A percentile compares a stretch with the other conserved stretches of the same genome.
Evolutionary conservation across 2,888 invertebrate genomes (phyloP).

Genomic region (Morpho achilles): DNA sequence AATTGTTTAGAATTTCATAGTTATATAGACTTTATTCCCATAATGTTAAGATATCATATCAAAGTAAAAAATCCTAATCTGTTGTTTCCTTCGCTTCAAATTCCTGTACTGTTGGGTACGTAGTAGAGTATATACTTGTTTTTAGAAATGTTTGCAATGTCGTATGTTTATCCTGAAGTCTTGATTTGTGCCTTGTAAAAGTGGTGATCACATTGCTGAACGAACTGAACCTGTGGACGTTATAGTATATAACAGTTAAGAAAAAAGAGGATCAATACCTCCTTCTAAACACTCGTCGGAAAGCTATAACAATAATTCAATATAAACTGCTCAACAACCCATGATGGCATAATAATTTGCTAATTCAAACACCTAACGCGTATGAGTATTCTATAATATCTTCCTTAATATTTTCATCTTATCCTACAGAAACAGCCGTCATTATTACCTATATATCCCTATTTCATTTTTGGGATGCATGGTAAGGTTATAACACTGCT

Average conservation of each 20-base stretch:
- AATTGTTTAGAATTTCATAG: conserved; percentile 20
- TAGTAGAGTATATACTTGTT: conserved; percentile 34
- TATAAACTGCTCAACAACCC: too few species aligned
- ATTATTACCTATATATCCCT: too few species aligned
- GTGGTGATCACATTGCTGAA: conserved; percentile 49
- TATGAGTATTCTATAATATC: too few species aligned
- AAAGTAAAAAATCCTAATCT: conserved; percentile 35
- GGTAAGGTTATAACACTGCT: too few species aligned
- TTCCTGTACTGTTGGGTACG: conserved; percentile 33
- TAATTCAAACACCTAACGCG: too few species aligned
- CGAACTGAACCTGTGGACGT: conserved; percentile 2
- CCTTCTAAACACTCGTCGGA: too few species aligned
- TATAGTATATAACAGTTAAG: not conserved
- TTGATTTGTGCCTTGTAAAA: conserved; percentile 71
- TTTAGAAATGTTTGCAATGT: conserved; percentile 30
- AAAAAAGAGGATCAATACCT: too few species aligned
- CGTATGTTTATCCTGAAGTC: conserved; percentile 40
- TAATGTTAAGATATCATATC: conserved; percentile 32
- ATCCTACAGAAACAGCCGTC: too few species aligned
- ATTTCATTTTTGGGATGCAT: too few species aligned
- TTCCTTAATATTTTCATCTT: too few species aligned
- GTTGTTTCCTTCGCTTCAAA: conserved; percentile 34
- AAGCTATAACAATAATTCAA: too few species aligned
- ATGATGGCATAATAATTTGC: too few species aligned
- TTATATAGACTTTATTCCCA: conserved; percentile 26